Evolutionary conservation across 2,797 vertebrate genomes (phyloP).

Genomic region (Xyrichtys novacula): DNA sequence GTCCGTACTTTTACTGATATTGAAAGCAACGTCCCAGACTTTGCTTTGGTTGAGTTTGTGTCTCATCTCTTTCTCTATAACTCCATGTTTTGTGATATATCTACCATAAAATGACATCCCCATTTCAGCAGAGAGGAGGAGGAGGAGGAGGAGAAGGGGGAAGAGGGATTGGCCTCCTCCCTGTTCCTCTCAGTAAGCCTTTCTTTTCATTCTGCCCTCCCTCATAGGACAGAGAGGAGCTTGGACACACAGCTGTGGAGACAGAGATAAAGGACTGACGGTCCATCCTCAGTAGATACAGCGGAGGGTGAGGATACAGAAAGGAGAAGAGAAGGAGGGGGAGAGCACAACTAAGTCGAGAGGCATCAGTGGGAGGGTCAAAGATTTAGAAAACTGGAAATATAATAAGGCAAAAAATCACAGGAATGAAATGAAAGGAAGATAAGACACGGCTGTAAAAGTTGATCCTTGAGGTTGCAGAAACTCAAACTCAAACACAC

Average conservation of each 20-base stretch:
- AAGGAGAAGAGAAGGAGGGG: slow-evolving; percentile 7
- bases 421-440: neutral
- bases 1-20: slow-evolving; percentile 4
- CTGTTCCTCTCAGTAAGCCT: slow-evolving; percentile 44
- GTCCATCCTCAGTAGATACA: slow-evolving; percentile 43
- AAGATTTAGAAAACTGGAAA: slow-evolving; percentile 3
- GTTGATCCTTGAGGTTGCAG: slow-evolving; percentile 10
- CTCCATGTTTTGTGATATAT: slow-evolving; percentile 11
- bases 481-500: slow-evolving; percentile 1
- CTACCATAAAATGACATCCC: slow-evolving; percentile 17
- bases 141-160: slow-evolving; percentile 33
- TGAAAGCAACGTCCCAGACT: neutral
- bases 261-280: slow-evolving; percentile 62
- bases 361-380: slow-evolving; percentile 28
- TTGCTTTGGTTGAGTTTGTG: neutral
- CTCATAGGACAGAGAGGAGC: slow-evolving; percentile 50
- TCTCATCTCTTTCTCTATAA: neutral
- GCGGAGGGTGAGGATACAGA: slow-evolving; percentile 26
- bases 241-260: slow-evolving; percentile 53
- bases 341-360: slow-evolving; percentile 4
- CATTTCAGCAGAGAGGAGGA: neutral
- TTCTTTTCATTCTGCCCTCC: slow-evolving; percentile 41
- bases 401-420: slow-evolving; percentile 25
- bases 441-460: slow-evolving; percentile 11
- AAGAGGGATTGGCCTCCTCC: slow-evolving; percentile 46